Conservation (phyloP, 2,797 vertebrate genomes). For the Neosalanx taihuensis region DNA sequence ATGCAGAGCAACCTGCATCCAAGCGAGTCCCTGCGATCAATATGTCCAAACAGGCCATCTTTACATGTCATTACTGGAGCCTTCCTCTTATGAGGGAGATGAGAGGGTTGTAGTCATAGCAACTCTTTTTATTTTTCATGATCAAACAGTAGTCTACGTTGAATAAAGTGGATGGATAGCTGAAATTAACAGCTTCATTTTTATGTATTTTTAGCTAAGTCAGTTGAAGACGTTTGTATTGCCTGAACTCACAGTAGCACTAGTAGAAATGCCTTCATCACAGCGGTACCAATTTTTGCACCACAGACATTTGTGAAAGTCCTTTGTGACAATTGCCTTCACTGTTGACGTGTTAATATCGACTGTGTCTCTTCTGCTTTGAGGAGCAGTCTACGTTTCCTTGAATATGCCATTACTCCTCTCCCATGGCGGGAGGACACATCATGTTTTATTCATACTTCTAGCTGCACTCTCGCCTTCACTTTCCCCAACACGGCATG, state of each 20-base stretch:
- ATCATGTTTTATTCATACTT: constrained; percentile 12
- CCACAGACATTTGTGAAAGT: too few relatives aligned
- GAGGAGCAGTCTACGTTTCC: background rate
- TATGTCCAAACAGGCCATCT: constrained; percentile 58
- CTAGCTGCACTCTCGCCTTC: background rate
- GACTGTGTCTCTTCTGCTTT: background rate
- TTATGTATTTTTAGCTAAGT: too few relatives aligned
- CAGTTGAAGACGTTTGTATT: background rate
- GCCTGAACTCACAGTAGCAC: too few relatives aligned
- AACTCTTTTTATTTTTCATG: too few relatives aligned
- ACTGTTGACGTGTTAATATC: background rate
- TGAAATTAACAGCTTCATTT: background rate
- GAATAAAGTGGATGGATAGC: background rate
- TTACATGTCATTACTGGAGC: constrained; percentile 38
- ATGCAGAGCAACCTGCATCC: constrained; percentile 54
- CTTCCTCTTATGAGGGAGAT: constrained; percentile 12
- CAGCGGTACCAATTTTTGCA: background rate
- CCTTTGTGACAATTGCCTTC: too few relatives aligned
- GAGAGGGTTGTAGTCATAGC: background rate
- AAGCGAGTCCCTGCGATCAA: constrained; percentile 55
- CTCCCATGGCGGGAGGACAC: background rate
- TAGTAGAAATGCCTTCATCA: background rate
- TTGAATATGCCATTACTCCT: constrained; percentile 3
- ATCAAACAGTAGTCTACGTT: background rate
- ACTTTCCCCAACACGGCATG: constrained; percentile 4